Evolutionary conservation across 2,797 vertebrate species (phyloP), one percentile per base, ranked within the genome.

Genomic region (Remorina albescens): DNA sequence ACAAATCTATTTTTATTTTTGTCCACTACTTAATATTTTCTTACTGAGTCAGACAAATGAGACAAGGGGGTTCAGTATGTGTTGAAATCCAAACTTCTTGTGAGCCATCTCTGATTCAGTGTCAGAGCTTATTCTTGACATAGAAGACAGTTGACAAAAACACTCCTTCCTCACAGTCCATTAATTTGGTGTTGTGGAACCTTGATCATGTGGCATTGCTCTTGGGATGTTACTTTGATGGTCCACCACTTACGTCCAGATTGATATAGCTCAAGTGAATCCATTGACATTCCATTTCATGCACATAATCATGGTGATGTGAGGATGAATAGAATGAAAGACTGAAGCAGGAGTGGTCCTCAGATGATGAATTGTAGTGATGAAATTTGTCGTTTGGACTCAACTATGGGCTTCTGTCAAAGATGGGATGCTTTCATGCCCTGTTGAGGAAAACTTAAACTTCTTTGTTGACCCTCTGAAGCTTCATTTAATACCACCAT

Each of bases 41-140:
- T 54, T 42, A 58, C 18, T 61, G 59, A 65, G 10, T 47, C 28
- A 54, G 12, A 51, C 44, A 46, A 78, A 58, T 49, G 7, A 59
- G 13, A 25, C 7, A 2, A 28, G 26, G 30, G 42, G 34, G 39
- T 4, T 6, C 10, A 41, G 5, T 6, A 13, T n/a, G 26, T 28
- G 47, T 71, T 66, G 6, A 58, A 65, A 49, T 57, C 34, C 36
- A 28, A 47, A 58, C 37, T 5, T 5, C 47, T 25, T 16, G 23
- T 28, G 18, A 21, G 3, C 4, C 25, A 5, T 59, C 30, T 34
- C 5, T 39, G 15, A 13, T 36, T 49, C 4, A 28, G 10, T 30
- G 44, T 42, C 6, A 41, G 1, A 32, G 37, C 53, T 67, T 9
- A 46, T 44, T 47, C 21, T 30, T 42, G 2, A 65, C 10, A 12